Evolutionary conservation across 1,140 invertebrate species (phyloP), one percentile per base, ranked within the genome.

Genomic region (Atopsyche davidsoni): DNA sequence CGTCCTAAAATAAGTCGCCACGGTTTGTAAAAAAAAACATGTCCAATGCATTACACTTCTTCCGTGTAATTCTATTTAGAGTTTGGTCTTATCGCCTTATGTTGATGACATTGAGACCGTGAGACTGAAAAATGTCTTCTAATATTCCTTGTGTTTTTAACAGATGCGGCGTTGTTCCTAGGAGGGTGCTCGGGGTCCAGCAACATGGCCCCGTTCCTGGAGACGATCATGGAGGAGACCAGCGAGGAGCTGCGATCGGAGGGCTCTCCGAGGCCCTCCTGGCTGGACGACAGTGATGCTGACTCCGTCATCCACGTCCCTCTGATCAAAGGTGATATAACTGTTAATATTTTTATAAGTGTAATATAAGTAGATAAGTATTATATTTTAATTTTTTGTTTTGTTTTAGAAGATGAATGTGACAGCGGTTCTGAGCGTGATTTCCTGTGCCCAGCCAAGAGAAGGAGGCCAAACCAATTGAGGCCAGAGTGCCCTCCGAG

Each of bases 141-240:
- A n/a, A n/a, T n/a, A n/a, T n/a, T n/a, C n/a, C 6, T 13, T 35
- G 19, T 49, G 13, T 45, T 46, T 16, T 14, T 47, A 42, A 0
- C 46, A 57, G 55, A 57, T 39, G 55, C 55, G 7, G 55, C 50
- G 10, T 28, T 57, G 36, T 57, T 57, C 46, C 46, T 57, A 0
- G 50, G 55, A 4, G 44, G 38, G 9, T 23, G 28, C 23, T 67
- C 65, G 61, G 67, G 70, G 57, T 66, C 61, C 62, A 70, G 65
- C 62, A 69, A 64, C 57, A 65, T 68, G 55, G 67, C 67, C 52
- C 63, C 70, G 58, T 74, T 72, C 64, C 69, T 87, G 67, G 85
- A 86, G 65, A 87, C 83, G 0, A 87, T 87, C 62, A 70, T 84
- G 51, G 85, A 87, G 63, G 85, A 86, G 64, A 86, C 83, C 2